A percentile compares a stretch with the other conserved stretches of the same genome.
phyloP scores from a whole-genome alignment of 2,888 invertebrate genomes.

The Ligdia adustata region DNA sequence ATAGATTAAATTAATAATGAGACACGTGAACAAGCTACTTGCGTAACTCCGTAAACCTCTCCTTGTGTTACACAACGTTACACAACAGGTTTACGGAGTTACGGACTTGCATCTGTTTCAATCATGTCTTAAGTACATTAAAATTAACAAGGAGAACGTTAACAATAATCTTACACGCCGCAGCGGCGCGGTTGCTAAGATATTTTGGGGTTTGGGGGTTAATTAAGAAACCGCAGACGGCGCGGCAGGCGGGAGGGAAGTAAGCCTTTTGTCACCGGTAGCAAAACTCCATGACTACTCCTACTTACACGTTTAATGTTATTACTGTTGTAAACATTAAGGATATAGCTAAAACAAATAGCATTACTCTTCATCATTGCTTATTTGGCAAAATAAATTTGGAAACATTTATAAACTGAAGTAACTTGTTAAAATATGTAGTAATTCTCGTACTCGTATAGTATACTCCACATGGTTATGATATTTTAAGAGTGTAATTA shows the following conservation, averaged over 20 bases:
- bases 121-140: conserved; percentile 74
- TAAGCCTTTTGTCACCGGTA: conserved; percentile 78
- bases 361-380: too few species aligned
- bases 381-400: too few species aligned
- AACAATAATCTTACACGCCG: conserved; percentile 75
- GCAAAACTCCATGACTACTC: conserved; percentile 60
- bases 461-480: too few species aligned
- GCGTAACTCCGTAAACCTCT: too few species aligned
- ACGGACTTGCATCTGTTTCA: conserved; percentile 68
- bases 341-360: too few species aligned
- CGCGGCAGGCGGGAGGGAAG: conserved; percentile 49
- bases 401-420: too few species aligned
- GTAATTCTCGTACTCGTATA: too few species aligned
- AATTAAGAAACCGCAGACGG: conserved; percentile 81
- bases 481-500: too few species aligned
- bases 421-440: too few species aligned
- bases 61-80: conserved; percentile 51
- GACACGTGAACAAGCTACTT: conserved; percentile 20
- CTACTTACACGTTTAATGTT: conserved; percentile 39
- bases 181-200: conserved; percentile 63
- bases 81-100: conserved; percentile 48
- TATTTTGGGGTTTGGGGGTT: conserved; percentile 80
- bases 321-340: conserved; percentile 54
- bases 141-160: conserved; percentile 75
- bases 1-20: not conserved